Evolutionary conservation across 2,113 vertebrate species (phyloP).

Genomic region (Neogale vison): DNA sequence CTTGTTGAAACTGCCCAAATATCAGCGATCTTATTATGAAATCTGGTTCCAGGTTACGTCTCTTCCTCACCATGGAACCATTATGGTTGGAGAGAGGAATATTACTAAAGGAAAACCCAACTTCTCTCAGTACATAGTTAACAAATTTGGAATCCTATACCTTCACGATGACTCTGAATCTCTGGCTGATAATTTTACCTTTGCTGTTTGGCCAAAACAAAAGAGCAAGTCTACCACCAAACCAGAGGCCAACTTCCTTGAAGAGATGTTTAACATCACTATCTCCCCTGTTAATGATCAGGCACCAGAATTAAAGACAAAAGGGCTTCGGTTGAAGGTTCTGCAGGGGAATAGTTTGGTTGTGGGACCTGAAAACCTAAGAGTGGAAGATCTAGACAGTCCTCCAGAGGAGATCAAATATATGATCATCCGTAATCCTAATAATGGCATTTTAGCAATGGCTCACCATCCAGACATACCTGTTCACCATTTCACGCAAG

Average conservation of each 20-base stretch:
- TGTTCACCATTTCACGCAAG: slow-evolving; percentile 89
- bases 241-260: slow-evolving; percentile 84
- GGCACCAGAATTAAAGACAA: slow-evolving; percentile 91
- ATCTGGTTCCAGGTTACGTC: slow-evolving; percentile 92
- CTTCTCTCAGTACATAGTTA: slow-evolving; percentile 92
- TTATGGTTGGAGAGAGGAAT: slow-evolving; percentile 90
- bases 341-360: slow-evolving; percentile 87
- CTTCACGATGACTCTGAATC: slow-evolving; percentile 93
- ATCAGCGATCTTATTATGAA: slow-evolving; percentile 87
- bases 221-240: slow-evolving; percentile 87
- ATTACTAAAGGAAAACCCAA: slow-evolving; percentile 91
- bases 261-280: slow-evolving; percentile 92
- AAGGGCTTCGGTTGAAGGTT: slow-evolving; percentile 86
- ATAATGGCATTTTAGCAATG: slow-evolving; percentile 91
- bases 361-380: slow-evolving; percentile 87
- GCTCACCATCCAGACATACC: slow-evolving; percentile 82
- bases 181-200: slow-evolving; percentile 87
- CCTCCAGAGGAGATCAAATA: slow-evolving; percentile 89
- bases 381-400: slow-evolving; percentile 91
- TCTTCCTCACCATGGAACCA: slow-evolving; percentile 88
- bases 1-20: slow-evolving; percentile 87
- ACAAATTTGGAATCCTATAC: slow-evolving; percentile 91
- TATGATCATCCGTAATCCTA: slow-evolving; percentile 88
- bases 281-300: slow-evolving; percentile 91
- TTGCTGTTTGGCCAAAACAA: slow-evolving; percentile 90